A percentile compares a stretch with the other conserved stretches of the same genome.
Conservation (phyloP, 1,140 invertebrate genomes). For the Cherax destructor region DNA sequence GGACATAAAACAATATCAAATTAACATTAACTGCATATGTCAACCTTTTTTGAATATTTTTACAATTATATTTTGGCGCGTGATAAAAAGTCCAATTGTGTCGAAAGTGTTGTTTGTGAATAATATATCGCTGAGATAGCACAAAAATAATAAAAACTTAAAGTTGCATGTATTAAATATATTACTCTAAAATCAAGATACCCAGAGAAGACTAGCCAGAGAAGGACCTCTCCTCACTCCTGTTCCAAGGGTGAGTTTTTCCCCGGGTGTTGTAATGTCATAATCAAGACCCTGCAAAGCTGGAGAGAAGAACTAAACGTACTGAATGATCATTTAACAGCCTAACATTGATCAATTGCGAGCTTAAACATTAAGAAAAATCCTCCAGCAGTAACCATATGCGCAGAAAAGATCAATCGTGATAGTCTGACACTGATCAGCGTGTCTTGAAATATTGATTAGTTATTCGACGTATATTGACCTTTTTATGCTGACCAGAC, state of each 20-base stretch:
- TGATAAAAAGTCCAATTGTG: too few relatives aligned
- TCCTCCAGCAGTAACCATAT: background rate
- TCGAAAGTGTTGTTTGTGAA: too few relatives aligned
- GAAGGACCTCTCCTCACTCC: background rate
- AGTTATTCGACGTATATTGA: background rate
- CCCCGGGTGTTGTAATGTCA: slow-evolving; percentile 6
- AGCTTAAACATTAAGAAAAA: background rate
- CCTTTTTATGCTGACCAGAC: too few relatives aligned
- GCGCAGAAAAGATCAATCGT: background rate
- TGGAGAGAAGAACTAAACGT: background rate
- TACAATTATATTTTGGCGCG: too few relatives aligned
- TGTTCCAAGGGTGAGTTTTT: background rate
- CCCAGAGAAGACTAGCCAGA: background rate
- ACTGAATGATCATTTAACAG: background rate
- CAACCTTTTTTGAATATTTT: too few relatives aligned
- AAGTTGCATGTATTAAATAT: background rate
- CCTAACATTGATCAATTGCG: background rate
- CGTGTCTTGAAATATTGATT: background rate
- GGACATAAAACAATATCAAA: too few relatives aligned
- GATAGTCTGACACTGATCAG: background rate
- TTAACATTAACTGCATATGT: too few relatives aligned
- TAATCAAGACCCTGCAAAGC: background rate
- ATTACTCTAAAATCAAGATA: background rate
- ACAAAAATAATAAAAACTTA: too few relatives aligned
- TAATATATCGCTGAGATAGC: too few relatives aligned